Evolutionary conservation across 2,113 vertebrate species (phyloP), one percentile per base, ranked within the genome.

Genomic region (Camelus dromedarius): DNA sequence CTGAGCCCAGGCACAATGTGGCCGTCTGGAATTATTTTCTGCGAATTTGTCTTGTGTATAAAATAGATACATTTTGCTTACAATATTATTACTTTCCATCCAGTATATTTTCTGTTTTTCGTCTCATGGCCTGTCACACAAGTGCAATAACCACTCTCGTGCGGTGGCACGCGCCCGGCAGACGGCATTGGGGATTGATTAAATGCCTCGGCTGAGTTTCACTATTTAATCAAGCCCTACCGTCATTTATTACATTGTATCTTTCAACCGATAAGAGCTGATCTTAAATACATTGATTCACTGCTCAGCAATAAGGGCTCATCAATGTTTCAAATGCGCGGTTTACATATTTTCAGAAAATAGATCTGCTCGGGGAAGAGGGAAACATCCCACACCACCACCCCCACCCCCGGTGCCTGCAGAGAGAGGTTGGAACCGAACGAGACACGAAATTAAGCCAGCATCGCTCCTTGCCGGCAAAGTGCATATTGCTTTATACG

Each of bases 341-440:
- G 35, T 89, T 85, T 89, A 72, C 90, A 46, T 89, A 80, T 72
- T 66, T 66, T 84, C 93, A 58, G 93, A 76, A 95, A 80, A 89
- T 30, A 20, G 3, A 50, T 79, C 70, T 64, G 77, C 72, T 28
- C 1, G 8, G 84, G 32, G 30, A 54, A 32, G 58, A 0, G 6
- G 1, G 58, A 88, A 46, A 87, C 73, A 46, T 66, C 38, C 46
- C 18, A 12, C 19, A 42, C 38, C 38, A 4, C 38, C 5, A 4
- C 38, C 38, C 38, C 38, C 4, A 42, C 38, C 38, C 38, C 38
- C 5, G 38, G 38, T 5, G 38, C 38, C 38, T 1, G 35, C 75
- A 6, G 35, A 9, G 38, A 66, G 75, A 30, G 4, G 56, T 20
- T 19, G 0, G 28, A 1, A 2, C 2, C 1, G 46, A 62, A 18